Base-by-base conservation (phyloP, 2,888 invertebrate genomes). In the Rugalucina vietnamica region DNA sequence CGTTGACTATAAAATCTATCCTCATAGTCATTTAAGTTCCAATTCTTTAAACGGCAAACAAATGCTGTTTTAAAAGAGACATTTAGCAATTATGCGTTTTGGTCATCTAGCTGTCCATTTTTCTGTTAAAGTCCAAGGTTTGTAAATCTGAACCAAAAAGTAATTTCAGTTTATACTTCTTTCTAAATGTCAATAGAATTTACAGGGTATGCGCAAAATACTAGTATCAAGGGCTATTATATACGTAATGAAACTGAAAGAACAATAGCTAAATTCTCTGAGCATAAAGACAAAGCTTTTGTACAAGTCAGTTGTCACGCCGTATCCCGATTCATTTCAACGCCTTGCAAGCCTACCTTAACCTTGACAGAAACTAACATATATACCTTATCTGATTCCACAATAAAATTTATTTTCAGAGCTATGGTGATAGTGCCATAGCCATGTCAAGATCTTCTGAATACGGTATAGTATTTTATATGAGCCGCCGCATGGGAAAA, bases 381-480 rank as follows among this genome's bases (percentile, higher is more conserved):
- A 43, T 12, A 43, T 18, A 43, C 18, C 43, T 43, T 43, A 18
- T 43, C 18, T 43, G 10, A 8, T 43, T 12, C 12, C n/a, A 18
- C 2, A 18, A 18, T 37, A 18, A 39, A 21, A 29, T 34, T 69
- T 43, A 32, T 32, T 79, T 83, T 27, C 72, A 83, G 83, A 83
- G 83, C 77, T 83, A 80, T 69, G 83, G 80, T 74, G 83, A 73
- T 34, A 78, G 77, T 21, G 57, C 57, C 14, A 69, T 69, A 12
- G 65, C 34, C 0, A 24, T 73, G 27, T 34, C 57, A 65, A 65
- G 4, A n/a, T 1, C 65, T 14, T 65, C 65, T 34, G 65, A 57
- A 4, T 12, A 24, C 10, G 57, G 57, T 57, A 57, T 24, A 8
- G n/a, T n/a, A n/a, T n/a, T n/a, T n/a, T n/a, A n/a, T n/a, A n/a